Evolutionary conservation across 2,888 invertebrate genomes (phyloP), one percentile per base, ranked within the genome.

Genomic region (Acrocyrtus sp.): DNA sequence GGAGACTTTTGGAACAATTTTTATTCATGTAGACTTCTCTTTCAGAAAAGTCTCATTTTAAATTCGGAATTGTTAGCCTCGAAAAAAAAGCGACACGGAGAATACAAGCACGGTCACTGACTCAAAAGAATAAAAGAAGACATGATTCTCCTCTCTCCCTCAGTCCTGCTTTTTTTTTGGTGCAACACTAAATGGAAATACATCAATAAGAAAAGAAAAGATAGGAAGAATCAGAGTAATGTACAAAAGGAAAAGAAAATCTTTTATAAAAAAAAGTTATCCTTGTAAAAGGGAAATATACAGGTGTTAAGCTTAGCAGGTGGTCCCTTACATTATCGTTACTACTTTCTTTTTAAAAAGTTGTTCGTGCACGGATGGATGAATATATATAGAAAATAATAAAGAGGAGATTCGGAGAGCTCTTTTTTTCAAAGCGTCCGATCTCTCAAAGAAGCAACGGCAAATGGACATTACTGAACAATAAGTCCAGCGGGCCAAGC

Each of bases 291-390:
- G 58, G 22, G 62, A 58, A 53, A 68, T 61, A 76, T 72, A 77
- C 76, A 77, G 76, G 78, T 78, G 74, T 78, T 75, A 72, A 50
- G 58, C 74, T 68, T 73, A 67, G 75, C 78, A 78, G 78, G 78
- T 78, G 78, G 76, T 78, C 77, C 54, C 48, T 51, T 34, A 41
- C 60, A 58, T 56, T 53, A 57, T 61, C 57, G 50, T 54, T 63
- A 62, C 57, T 70, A 57, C 69, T 70, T 70, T 70, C 61, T 61
- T 48, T 43, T n/a, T n/a, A n/a, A n/a, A 19, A 22, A 45, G 24
- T 21, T 48, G 51, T 43, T 34, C 41, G 53, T 67, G 48, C 54
- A 69, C 47, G 54, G 34, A 69, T 54, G 47, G 39, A 62, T 51
- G 62, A 45, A 69, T 67, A 60, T 26, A 58, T 43, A 67, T 45